phyloP scores from a whole-genome alignment of 2,113 vertebrate genomes.

The Mesocricetus auratus region DNA sequence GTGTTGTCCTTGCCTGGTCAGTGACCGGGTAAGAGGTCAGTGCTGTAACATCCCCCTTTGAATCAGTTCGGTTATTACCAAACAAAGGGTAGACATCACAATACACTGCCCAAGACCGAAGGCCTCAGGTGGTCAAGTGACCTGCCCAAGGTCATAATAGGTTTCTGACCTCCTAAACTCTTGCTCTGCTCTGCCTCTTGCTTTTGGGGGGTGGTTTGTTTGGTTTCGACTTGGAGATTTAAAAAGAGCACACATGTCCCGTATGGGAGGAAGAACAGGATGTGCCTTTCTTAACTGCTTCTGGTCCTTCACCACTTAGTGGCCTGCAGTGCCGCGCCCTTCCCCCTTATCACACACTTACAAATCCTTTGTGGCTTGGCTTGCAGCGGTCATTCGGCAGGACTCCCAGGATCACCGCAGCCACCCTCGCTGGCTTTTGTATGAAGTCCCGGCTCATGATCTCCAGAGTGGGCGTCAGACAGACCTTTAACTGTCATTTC shows the following conservation, averaged over 20 bases:
- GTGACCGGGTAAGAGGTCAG: not conserved
- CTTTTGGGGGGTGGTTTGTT: not conserved
- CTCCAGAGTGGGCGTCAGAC: not conserved
- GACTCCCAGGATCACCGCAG: not conserved
- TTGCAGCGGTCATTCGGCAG: not conserved
- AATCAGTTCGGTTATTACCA: not conserved
- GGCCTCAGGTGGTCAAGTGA: not conserved
- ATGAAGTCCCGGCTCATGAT: not conserved
- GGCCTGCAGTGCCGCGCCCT: not conserved
- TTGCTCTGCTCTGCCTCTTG: not conserved
- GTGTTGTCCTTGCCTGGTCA: not conserved
- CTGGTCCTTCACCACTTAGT: not conserved
- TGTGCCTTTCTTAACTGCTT: not conserved
- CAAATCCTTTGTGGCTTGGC: not conserved
- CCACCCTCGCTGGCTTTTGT: not conserved
- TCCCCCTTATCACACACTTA: not conserved
- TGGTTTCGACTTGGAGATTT: conserved; percentile 12
- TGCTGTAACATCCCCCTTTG: not conserved
- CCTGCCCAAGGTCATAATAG: not conserved
- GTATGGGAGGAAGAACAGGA: not conserved
- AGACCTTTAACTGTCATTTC: not conserved
- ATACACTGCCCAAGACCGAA: not conserved
- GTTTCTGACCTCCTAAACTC: not conserved
- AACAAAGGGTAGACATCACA: not conserved
- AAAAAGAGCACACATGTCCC: not conserved